These are phyloP conservation scores for Drymodes brunneopygia DNA, from an alignment of 2,113 vertebrate genomes.

Conservation along the genomic window DNA sequence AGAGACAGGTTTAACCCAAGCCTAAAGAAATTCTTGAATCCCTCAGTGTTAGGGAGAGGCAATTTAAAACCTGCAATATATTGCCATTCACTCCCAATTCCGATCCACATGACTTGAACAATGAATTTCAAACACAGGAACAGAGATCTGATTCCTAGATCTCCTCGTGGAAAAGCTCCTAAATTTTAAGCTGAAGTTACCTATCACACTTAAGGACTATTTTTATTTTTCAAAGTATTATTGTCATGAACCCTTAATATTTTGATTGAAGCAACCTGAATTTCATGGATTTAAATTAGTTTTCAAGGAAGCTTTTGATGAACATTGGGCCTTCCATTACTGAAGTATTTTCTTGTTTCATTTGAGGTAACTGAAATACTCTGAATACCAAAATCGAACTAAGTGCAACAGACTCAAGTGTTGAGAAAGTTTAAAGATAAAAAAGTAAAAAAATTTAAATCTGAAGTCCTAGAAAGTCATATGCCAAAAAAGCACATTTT, in stretches of 20 bases:
- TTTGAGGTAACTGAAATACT: not conserved
- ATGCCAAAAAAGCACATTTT: not conserved
- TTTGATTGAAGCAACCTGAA: not conserved
- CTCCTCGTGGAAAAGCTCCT: not conserved
- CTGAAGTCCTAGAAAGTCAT: not conserved
- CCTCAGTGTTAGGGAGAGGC: not conserved
- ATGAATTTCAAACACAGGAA: not conserved
- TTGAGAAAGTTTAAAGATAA: not conserved
- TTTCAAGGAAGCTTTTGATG: not conserved
- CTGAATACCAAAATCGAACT: not conserved
- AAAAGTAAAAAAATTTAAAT: not conserved
- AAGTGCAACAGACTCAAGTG: not conserved
- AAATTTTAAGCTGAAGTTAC: not conserved
- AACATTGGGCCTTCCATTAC: not conserved
- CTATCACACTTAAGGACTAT: too few relatives aligned
- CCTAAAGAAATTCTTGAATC: not conserved
- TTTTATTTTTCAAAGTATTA: not conserved
- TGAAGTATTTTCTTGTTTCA: not conserved
- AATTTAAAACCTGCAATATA: not conserved
- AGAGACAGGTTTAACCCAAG: not conserved
- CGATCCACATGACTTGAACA: rapidly evolving
- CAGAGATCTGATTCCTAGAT: not conserved
- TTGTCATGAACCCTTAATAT: not conserved
- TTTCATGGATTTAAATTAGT: not conserved
- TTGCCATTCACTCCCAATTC: not conserved